Evolutionary conservation across 2,888 invertebrate species (phyloP).

Genomic region (Dastarcus helophoroides): DNA sequence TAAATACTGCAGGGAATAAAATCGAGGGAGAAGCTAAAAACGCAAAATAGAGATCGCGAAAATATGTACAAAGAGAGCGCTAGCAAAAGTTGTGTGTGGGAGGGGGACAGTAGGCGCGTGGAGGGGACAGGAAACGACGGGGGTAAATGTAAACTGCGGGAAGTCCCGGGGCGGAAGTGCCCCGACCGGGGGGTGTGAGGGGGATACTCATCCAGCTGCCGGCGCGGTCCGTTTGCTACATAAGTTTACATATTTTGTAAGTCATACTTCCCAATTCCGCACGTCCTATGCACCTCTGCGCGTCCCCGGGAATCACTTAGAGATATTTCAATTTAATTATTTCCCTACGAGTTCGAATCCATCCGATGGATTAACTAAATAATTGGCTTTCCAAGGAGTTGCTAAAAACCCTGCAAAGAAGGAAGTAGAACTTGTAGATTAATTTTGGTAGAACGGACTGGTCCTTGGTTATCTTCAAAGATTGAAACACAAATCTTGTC

Average conservation of each 20-base stretch:
- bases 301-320: too few species aligned
- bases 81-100: constrained; percentile 32
- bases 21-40: constrained; percentile 32
- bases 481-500: too few species aligned
- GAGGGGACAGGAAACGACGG: constrained; percentile 24
- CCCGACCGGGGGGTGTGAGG: constrained; percentile 16
- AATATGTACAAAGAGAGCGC: constrained; percentile 34
- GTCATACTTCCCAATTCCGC: too few species aligned
- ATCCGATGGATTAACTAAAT: too few species aligned
- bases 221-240: constrained; percentile 23
- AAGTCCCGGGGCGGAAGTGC: constrained; percentile 33
- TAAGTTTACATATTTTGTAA: constrained; percentile 4
- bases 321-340: too few species aligned
- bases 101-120: constrained; percentile 22
- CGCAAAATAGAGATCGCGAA: constrained; percentile 34
- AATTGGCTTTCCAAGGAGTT: too few species aligned
- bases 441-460: too few species aligned
- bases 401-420: too few species aligned
- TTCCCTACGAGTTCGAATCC: too few species aligned
- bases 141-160: constrained; percentile 35
- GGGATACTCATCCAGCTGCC: constrained; percentile 20
- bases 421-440: too few species aligned
- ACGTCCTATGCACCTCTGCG: too few species aligned
- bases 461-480: too few species aligned
- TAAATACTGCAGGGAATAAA: constrained; percentile 29